Conservation (phyloP, 2,888 invertebrate species). For the Acanthopleura granulata region DNA sequence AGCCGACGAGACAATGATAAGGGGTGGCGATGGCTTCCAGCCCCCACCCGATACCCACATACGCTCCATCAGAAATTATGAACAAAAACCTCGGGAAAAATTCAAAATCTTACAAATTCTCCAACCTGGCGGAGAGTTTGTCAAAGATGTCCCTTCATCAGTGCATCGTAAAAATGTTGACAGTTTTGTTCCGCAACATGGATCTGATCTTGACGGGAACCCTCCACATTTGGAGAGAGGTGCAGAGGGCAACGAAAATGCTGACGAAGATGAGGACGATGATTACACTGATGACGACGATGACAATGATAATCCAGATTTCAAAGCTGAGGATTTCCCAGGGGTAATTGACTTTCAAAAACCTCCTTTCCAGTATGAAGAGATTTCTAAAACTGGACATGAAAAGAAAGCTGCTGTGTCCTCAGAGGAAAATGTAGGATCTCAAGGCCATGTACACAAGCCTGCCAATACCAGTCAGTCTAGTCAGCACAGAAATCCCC, state of each 20-base stretch:
- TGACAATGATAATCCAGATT: slow-evolving; percentile 16
- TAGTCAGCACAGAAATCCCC: background rate
- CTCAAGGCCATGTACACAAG: background rate
- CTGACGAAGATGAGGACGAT: background rate
- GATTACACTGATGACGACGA: slow-evolving; percentile 11
- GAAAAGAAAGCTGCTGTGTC: too few species aligned
- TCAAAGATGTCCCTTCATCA: background rate
- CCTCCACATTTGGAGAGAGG: background rate
- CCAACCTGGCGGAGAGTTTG: background rate
- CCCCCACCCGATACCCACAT: background rate
- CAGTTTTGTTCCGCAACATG: background rate
- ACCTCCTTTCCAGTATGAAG: slow-evolving; percentile 7
- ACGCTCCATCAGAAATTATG: slow-evolving; percentile 9
- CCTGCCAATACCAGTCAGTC: background rate
- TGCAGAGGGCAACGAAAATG: background rate
- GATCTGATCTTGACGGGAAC: background rate
- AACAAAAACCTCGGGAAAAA: slow-evolving; percentile 6
- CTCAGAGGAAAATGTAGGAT: too few species aligned
- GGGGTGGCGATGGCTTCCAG: background rate
- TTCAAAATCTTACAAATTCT: slow-evolving; percentile 9
- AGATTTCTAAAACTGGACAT: background rate
- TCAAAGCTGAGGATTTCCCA: slow-evolving; percentile 16
- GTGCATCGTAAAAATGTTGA: background rate
- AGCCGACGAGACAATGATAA: background rate
- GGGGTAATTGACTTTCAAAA: background rate